Base-by-base conservation (phyloP, 2,797 vertebrate genomes). In the Lithobates sylvaticus region DNA sequence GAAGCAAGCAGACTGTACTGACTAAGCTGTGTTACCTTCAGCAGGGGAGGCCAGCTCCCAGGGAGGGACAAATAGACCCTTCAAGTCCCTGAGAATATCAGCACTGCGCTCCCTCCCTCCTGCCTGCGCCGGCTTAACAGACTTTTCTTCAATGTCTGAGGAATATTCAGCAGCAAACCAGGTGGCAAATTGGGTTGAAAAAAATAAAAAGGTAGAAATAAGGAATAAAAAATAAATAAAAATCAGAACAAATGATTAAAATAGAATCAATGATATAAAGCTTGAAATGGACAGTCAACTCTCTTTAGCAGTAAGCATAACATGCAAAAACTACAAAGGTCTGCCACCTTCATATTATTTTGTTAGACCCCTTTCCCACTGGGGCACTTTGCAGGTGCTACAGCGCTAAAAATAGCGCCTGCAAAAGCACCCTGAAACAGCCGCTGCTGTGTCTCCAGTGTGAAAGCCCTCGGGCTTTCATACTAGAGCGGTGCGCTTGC, bases 21-120 rank as follows among this genome's bases (percentile, higher is more conserved):
- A 85, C 89, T 91, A 86, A 78, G 74, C 89, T 86, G 88, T 29
- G 50, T 95, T 95, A 95, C 94, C 94, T 96, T 95, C 95, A 75
- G 94, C 88, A 88, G 93, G 91, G 72, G 93, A 92, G 89, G 90
- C 82, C 90, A 96, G 91, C 89, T 95, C 94, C 95, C 95, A 96
- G 76, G 93, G 91, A 83, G 93, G 94, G 91, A 91, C 93, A 92
- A 96, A 95, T 90, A 96, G 94, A 89, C 92, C 95, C 93, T 92
- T 95, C 92, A 95, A 94, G 91, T 95, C 93, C 93, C 94, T 94
- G 92, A 94, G 92, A 90, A 95, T 92, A 91, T 95, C 93, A 88
- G 94, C 90, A 87, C 93, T 94, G 89, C 93, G 90, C 86, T 95
- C 94, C 89, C 92, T 93, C 89, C 92, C 93, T 81, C 92, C 93